Evolutionary conservation across 1,140 invertebrate genomes (phyloP).

Genomic region (Dreissena rostriformis): DNA sequence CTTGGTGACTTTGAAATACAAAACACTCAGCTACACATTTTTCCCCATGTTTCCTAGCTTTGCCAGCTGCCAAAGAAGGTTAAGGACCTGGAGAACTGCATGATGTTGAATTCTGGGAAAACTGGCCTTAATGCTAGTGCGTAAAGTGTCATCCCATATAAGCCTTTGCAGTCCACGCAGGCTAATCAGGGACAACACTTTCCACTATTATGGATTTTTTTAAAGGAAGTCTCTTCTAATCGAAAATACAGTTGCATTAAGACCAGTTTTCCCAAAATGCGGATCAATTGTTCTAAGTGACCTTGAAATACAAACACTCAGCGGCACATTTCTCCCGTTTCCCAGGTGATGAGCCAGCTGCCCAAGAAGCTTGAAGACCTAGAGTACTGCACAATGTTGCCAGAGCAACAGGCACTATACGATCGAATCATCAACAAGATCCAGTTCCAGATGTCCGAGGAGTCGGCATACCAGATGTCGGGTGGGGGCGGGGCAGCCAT

Average conservation of each 20-base stretch:
- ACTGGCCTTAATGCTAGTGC: too few species aligned
- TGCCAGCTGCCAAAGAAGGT: constrained; percentile 89
- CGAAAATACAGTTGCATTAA: too few species aligned
- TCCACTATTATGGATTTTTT: too few species aligned
- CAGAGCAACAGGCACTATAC: constrained; percentile 89
- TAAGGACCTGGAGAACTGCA: constrained; percentile 86
- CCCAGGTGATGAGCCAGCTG: constrained; percentile 86
- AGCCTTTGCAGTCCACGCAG: too few species aligned
- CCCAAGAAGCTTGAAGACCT: constrained; percentile 90
- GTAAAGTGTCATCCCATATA: too few species aligned
- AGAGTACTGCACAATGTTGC: constrained; percentile 86
- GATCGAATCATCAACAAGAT: constrained; percentile 88
- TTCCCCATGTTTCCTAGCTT: constrained; percentile 83
- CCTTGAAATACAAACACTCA: too few species aligned
- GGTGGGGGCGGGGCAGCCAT: constrained; percentile 68
- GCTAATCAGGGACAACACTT: too few species aligned
- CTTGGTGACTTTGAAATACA: too few species aligned
- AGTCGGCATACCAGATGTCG: constrained; percentile 34
- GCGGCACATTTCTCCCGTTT: not conserved
- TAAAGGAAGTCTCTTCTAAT: too few species aligned
- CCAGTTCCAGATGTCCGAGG: constrained; percentile 63
- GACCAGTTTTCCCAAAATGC: too few species aligned
- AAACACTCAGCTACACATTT: too few species aligned
- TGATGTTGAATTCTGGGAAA: constrained; percentile 83
- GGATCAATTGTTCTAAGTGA: too few species aligned